Conservation (phyloP, 2,797 vertebrate genomes). For the Harpagifer antarcticus region DNA sequence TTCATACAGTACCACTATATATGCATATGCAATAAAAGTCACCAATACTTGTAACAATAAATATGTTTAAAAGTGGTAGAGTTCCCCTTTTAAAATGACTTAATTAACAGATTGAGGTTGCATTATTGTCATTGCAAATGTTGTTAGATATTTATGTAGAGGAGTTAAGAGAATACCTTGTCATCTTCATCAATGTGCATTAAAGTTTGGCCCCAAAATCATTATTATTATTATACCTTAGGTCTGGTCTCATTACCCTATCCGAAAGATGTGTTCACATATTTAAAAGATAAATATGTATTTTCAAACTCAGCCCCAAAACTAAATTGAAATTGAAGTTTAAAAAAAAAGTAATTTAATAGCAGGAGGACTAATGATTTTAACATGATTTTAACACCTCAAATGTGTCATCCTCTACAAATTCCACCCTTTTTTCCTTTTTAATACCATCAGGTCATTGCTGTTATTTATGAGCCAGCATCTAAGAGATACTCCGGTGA, state of each 20-base stretch:
- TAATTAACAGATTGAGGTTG: background rate
- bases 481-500: slow-evolving; percentile 9
- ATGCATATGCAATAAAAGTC: background rate
- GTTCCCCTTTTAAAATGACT: background rate
- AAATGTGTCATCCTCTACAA: slow-evolving; percentile 8
- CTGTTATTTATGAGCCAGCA: slow-evolving; percentile 33
- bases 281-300: background rate
- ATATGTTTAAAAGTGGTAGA: too few species aligned
- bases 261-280: background rate
- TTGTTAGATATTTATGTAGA: background rate
- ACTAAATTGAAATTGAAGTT: background rate
- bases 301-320: background rate
- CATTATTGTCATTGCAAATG: background rate
- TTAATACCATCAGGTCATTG: slow-evolving; percentile 41
- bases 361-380: background rate
- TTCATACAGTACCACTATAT: background rate
- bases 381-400: slow-evolving; percentile 1
- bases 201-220: background rate
- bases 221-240: background rate
- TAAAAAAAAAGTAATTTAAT: slow-evolving; percentile 7
- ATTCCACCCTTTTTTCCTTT: slow-evolving; percentile 14
- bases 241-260: background rate
- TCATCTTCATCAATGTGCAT: background rate
- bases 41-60: background rate
- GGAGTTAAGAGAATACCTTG: background rate